These are phyloP conservation scores for Hydrotaea cyrtoneurina DNA, from an alignment of 2,888 invertebrate species.

Conservation along the genomic window DNA sequence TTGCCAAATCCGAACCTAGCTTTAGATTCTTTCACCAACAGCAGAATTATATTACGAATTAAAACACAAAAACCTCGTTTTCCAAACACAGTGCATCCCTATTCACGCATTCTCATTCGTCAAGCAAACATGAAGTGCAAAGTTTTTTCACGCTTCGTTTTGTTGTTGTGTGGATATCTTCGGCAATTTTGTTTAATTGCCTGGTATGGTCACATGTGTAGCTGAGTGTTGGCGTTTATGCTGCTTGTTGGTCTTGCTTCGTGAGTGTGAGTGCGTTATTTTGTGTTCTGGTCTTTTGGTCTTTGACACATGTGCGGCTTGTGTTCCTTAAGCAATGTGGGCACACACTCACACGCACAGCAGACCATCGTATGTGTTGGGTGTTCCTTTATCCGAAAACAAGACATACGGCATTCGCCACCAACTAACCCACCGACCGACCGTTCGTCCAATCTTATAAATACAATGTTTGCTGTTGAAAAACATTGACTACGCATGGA, in stretches of 20 bases:
- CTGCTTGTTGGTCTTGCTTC: background rate
- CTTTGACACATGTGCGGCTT: constrained; percentile 7
- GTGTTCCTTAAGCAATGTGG: background rate
- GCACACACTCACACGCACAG: background rate
- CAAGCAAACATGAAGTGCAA: background rate
- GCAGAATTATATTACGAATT: too few species aligned
- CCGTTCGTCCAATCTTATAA: background rate
- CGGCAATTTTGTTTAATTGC: constrained; percentile 31
- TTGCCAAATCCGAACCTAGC: too few species aligned
- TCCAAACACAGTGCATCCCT: background rate
- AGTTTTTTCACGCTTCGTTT: background rate
- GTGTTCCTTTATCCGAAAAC: background rate
- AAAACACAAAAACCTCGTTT: too few species aligned
- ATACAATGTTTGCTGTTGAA: constrained; percentile 2
- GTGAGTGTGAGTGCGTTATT: background rate
- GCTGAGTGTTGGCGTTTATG: background rate
- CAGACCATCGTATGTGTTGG: too few species aligned
- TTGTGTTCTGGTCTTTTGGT: background rate
- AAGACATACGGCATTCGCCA: background rate
- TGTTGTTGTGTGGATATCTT: background rate
- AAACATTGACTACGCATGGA: constrained; percentile 20
- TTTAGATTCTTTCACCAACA: too few species aligned
- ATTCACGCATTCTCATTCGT: background rate
- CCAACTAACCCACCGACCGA: background rate
- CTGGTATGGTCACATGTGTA: constrained; percentile 14